These are phyloP conservation scores for Trissoscelio sp. DNA, from an alignment of 2,888 invertebrate genomes.

Conservation along the genomic window DNA sequence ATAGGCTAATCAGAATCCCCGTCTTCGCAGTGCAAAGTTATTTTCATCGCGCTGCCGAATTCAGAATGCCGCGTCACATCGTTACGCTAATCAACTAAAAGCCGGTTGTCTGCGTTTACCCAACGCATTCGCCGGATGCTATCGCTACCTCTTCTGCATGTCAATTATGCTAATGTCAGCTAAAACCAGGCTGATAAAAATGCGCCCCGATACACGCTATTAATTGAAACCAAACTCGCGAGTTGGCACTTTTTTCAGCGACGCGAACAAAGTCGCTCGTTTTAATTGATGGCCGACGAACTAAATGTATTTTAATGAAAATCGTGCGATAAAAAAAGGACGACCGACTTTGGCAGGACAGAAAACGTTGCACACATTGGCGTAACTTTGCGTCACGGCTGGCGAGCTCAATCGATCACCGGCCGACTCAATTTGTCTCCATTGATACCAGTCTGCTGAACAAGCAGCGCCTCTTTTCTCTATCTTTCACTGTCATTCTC, in stretches of 20 bases:
- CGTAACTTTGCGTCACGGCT: constrained; percentile 80
- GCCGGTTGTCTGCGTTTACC: constrained; percentile 78
- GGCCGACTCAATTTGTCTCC: constrained; percentile 83
- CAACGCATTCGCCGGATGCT: constrained; percentile 74
- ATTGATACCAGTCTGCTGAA: constrained; percentile 83
- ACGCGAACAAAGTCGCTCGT: not conserved
- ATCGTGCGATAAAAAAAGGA: constrained; percentile 36
- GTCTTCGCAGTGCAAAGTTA: constrained; percentile 75
- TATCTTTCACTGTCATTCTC: constrained; percentile 67
- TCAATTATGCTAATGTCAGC: constrained; percentile 69
- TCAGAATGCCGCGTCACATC: constrained; percentile 34
- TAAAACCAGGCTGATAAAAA: constrained; percentile 30
- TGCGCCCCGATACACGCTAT: not conserved
- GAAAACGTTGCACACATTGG: constrained; percentile 78
- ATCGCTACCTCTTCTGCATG: constrained; percentile 72
- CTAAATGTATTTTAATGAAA: constrained; percentile 46
- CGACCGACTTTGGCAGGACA: constrained; percentile 67
- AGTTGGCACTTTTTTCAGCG: not conserved
- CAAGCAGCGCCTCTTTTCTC: constrained; percentile 74
- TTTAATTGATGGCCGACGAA: constrained; percentile 22
- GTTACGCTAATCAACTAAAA: constrained; percentile 80
- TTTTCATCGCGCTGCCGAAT: constrained; percentile 75
- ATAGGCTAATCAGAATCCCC: constrained; percentile 70
- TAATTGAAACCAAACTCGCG: not conserved
- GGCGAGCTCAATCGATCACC: constrained; percentile 83